Evolutionary conservation across 2,797 vertebrate species (phyloP), one percentile per base, ranked within the genome.

Genomic region (Oceanodroma leucorhoa): DNA sequence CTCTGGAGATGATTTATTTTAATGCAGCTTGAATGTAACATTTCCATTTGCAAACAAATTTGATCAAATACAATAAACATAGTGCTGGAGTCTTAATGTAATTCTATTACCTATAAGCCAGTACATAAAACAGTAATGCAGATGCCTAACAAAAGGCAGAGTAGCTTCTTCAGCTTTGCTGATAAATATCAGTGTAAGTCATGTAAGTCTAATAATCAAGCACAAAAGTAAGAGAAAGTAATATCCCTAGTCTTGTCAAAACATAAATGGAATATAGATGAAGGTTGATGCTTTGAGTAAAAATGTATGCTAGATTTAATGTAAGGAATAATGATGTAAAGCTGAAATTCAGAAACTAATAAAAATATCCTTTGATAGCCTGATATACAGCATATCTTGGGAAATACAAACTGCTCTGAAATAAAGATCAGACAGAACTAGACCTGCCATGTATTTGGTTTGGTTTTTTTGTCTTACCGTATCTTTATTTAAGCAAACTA

Each of bases 1-100:
- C 84, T 86, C 81, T 94, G 57, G 60, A 83, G 78, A 84, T 95
- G 6, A 93, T 87, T 90, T 65, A 77, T 93, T 85, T 93, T 90
- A 90, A 77, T 80, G 50, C 24, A 80, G 36, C 34, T 93, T 41
- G 69, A 89, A 83, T 76, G 34, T 43, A 84, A 67, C 72, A 55
- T 83, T 94, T 92, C 77, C 23, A 72, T 76, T 90, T 94, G 80
- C 76, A 94, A 89, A 90, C 58, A 91, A 66, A 93, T 89, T 77
- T 82, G 62, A 93, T 93, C 77, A 78, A 84, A 85, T 70, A 76
- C 11, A 82, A 69, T 61, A 73, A 92, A 70, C 66, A 34, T 30
- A 66, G 24, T 84, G 57, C 50, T 87, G 93, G 41, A 83, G 48
- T 65, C 70, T 46, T 90, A 93, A 87, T 75, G 70, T 86, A 87